Conservation (phyloP, 2,113 vertebrate species). For the Macrotus californicus region DNA sequence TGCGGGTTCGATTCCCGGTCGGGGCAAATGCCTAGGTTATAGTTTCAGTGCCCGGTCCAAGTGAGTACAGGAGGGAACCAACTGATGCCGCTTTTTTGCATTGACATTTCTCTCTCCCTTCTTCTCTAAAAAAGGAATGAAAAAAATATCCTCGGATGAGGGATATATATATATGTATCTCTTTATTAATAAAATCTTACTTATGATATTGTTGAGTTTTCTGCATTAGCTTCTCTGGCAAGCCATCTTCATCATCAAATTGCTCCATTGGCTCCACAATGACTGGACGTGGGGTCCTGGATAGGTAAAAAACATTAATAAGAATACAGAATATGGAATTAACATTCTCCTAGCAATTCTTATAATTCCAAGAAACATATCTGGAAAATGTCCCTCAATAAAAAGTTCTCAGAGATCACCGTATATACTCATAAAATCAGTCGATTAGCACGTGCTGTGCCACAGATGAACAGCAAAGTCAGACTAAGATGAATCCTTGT, state of each 20-base stretch:
- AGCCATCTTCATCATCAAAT: constrained; percentile 95
- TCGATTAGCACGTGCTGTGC: neutral
- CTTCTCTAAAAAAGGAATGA: too few species aligned
- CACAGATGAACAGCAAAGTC: neutral
- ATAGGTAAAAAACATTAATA: constrained; percentile 38
- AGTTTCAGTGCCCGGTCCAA: too few species aligned
- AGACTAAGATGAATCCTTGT: neutral
- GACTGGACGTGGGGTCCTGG: constrained; percentile 93
- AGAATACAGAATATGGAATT: neutral
- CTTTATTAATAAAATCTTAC: constrained; percentile 77
- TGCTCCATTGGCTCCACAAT: constrained; percentile 97
- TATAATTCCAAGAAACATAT: neutral
- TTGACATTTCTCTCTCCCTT: too few species aligned
- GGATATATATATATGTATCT: neutral
- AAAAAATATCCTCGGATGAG: too few species aligned
- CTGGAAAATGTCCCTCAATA: constrained; percentile 13
- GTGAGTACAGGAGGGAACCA: too few species aligned
- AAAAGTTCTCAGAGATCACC: neutral
- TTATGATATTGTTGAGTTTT: constrained; percentile 96
- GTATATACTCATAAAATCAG: constrained; percentile 1
- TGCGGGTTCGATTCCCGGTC: too few species aligned
- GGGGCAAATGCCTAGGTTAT: too few species aligned
- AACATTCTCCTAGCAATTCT: neutral
- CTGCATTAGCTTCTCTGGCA: constrained; percentile 93
- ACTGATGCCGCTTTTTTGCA: too few species aligned